Evolutionary conservation across 2,797 vertebrate genomes (phyloP), one percentile per base, ranked within the genome.

Genomic region (Trachurus trachurus): DNA sequence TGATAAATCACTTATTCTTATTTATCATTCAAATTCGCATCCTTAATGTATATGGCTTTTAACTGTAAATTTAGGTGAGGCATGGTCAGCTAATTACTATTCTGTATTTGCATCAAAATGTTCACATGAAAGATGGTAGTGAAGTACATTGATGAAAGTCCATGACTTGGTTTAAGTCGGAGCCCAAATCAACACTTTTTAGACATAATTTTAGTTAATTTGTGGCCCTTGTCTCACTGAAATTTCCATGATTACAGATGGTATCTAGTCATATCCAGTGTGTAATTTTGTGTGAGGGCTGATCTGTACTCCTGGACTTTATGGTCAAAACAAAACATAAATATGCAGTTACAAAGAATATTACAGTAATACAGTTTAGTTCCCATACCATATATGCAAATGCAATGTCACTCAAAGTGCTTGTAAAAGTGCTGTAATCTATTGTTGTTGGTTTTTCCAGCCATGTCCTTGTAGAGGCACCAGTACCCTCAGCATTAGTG

Each of bases 401-500:
- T 76, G 0, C 22, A 87, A 83, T 76, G 0, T 22, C 4, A 12
- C 0, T 8, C 15, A 3, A 39, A 45, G 3, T 68, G 21, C 26
- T 34, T 17, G 2, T 21, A 16, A 60, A 26, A 26, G 26, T 26
- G 26, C 26, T 17, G 16, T 19, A 2, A 2, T 19, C 4, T 47
- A 31, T 7, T 50, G n/a, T 31, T 2, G 54, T 26, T 17, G 9
- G 4, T 40, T 49, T 71, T 67, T 40, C 45, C 31, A n/a, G 10
- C 37, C 54, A 16, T n/a, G 26, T 59, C 42, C 53, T 65, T 16
- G 47, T n/a, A 11, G 0, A 81, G 71, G 69, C 62, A 71, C n/a
- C 39, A 53, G 34, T 34, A 76, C 69, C 81, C 47, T 71, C 78
- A 89, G 7, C 54, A 29, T 22, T 52, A 42, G 9, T 90, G 79